Evolutionary conservation across 2,113 vertebrate genomes (phyloP).

Genomic region (Varanus komodoensis): DNA sequence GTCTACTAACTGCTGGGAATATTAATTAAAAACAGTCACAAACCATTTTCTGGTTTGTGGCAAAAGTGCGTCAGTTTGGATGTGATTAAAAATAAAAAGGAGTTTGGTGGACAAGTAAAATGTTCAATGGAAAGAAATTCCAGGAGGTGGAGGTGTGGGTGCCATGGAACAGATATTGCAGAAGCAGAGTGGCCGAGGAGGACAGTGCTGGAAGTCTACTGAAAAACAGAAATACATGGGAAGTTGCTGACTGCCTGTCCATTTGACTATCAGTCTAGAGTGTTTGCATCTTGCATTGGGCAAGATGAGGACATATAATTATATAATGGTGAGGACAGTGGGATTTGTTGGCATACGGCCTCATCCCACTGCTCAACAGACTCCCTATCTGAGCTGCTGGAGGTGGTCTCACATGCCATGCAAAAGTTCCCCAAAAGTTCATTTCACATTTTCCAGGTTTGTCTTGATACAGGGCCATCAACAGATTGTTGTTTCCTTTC

Average conservation of each 20-base stretch:
- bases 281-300: no score
- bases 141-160: background rate
- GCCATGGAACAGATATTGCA: background rate
- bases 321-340: no score
- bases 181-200: background rate
- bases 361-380: no score
- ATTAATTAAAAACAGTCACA: background rate
- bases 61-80: background rate
- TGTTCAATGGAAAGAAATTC: background rate
- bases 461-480: background rate
- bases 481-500: background rate
- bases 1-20: background rate
- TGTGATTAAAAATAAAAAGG: background rate
- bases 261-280: no score
- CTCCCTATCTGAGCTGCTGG: no score
- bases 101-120: background rate
- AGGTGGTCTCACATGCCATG: no score
- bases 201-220: background rate
- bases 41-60: background rate
- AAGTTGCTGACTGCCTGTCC: background rate
- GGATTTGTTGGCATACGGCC: no score
- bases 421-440: background rate
- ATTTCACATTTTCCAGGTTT: background rate
- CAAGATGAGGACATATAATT: no score
- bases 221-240: background rate